Conservation (phyloP, 2,888 invertebrate genomes). For the Melieria crassipennis region DNA sequence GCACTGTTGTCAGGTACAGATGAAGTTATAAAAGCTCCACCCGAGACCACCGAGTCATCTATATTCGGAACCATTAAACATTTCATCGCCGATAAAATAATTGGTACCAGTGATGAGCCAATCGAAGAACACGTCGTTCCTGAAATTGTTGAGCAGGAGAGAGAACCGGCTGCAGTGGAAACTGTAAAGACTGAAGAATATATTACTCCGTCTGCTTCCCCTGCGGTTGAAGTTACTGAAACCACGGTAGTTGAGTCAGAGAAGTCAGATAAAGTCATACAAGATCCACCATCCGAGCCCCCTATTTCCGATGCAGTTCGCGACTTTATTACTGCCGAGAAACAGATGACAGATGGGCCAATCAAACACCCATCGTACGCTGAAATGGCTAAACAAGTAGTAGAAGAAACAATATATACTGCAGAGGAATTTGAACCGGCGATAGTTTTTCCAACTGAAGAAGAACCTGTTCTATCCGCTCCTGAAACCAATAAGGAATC, state of each 20-base stretch:
- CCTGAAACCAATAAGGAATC: neutral
- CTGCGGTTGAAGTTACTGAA: neutral
- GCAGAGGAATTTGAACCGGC: neutral
- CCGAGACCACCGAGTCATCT: constrained; percentile 8
- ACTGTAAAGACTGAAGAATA: too few species aligned
- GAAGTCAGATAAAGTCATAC: neutral
- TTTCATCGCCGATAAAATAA: too few species aligned
- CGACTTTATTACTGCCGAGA: neutral
- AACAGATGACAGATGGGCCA: neutral
- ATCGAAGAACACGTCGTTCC: too few species aligned
- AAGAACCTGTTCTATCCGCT: neutral
- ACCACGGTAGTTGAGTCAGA: neutral
- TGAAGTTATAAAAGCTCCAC: constrained; percentile 43
- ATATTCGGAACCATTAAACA: too few species aligned
- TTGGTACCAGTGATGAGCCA: too few species aligned
- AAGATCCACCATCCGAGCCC: too few species aligned
- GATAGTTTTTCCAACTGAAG: neutral
- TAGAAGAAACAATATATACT: neutral
- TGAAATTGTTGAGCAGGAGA: too few species aligned
- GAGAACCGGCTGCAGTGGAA: too few species aligned
- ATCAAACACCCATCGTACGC: neutral
- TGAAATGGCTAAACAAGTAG: neutral
- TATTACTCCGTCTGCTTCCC: neutral
- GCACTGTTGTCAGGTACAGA: constrained; percentile 30
- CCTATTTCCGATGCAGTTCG: too few species aligned